Conservation (phyloP, 2,888 invertebrate genomes). For the Eupithecia centaureata region DNA sequence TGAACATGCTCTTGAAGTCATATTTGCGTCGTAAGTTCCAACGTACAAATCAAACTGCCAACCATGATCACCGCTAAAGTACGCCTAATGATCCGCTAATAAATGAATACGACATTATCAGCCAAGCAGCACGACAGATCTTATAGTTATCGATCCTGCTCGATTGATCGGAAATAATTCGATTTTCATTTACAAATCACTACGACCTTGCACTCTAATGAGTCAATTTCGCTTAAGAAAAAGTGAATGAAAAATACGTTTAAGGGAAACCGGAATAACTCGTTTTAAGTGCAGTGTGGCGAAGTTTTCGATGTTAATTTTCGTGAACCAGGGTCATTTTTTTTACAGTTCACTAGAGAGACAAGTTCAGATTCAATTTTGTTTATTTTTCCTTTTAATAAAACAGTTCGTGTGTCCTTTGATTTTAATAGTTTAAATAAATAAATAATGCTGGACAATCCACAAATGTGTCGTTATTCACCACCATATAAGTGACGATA, state of each 20-base stretch:
- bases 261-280: constrained; percentile 7
- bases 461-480: too few species aligned
- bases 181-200: constrained; percentile 51
- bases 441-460: too few species aligned
- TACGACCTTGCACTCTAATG: constrained; percentile 33
- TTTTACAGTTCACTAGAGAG: constrained; percentile 11
- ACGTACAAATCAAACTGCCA: background rate
- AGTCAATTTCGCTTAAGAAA: constrained; percentile 22
- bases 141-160: constrained; percentile 55
- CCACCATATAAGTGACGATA: too few species aligned
- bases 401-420: background rate
- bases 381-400: background rate
- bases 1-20: background rate
- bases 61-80: background rate
- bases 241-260: constrained; percentile 15
- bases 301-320: constrained; percentile 6
- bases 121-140: constrained; percentile 53
- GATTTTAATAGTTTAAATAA: too few species aligned
- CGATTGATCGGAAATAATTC: constrained; percentile 59
- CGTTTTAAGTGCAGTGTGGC: background rate
- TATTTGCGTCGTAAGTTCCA: background rate
- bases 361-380: constrained; percentile 10
- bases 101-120: constrained; percentile 50
- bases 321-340: constrained; percentile 1
- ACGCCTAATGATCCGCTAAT: constrained; percentile 45